Evolutionary conservation across 2,113 vertebrate species (phyloP).

Genomic region (Manacus vitellinus): DNA sequence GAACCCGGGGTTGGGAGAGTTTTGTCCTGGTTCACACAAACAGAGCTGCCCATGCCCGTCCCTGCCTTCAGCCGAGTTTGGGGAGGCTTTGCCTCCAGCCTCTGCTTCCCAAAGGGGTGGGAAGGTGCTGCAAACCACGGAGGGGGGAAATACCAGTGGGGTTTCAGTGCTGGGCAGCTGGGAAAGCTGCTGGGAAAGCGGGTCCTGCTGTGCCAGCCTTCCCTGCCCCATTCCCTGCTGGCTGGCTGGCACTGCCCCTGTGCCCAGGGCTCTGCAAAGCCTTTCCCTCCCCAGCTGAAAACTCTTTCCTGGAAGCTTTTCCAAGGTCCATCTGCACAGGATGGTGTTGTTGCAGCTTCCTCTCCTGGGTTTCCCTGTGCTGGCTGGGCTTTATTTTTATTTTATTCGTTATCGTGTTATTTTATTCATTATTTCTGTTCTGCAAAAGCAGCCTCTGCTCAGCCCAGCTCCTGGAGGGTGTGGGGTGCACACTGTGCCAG

Average conservation of each 20-base stretch:
- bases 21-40: rapidly evolving
- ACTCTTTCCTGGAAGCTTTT: neutral
- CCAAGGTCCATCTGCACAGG: rapidly evolving
- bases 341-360: rapidly evolving
- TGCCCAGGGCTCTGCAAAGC: neutral
- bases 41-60: rapidly evolving
- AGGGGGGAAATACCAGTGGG: no score
- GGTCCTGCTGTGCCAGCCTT: neutral
- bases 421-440: neutral
- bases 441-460: neutral
- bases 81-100: neutral
- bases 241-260: rapidly evolving
- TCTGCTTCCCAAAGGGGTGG: rapidly evolving
- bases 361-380: neutral
- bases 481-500: rapidly evolving
- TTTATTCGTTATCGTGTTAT: neutral
- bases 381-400: neutral
- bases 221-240: rapidly evolving
- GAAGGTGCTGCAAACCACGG: neutral
- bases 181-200: neutral
- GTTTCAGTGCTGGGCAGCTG: neutral
- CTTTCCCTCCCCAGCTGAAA: neutral
- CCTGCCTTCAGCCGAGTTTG: rapidly evolving
- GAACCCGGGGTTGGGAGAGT: rapidly evolving
- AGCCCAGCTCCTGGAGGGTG: neutral